These are phyloP conservation scores for Watsonalla binaria DNA, from an alignment of 2,888 invertebrate genomes.

Conservation along the genomic window DNA sequence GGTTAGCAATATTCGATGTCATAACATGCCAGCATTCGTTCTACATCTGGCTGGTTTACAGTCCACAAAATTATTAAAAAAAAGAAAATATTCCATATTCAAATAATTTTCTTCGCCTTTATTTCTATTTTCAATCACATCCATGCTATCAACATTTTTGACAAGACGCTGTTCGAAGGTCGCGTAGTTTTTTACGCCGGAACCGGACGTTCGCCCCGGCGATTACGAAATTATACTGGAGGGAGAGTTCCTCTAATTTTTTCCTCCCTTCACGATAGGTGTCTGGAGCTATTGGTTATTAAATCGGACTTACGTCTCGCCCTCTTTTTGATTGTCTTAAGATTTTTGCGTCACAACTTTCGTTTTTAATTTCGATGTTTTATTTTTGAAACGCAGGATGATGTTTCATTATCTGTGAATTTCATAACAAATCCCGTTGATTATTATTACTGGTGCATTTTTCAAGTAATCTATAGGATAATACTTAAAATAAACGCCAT, in stretches of 20 bases:
- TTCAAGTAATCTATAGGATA: no score
- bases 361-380: background rate
- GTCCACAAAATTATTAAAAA: no score
- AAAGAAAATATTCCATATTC: no score
- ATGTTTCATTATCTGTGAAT: no score
- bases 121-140: conserved; percentile 25
- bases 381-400: background rate
- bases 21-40: no score
- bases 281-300: conserved; percentile 71
- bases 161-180: conserved; percentile 51
- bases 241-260: conserved; percentile 50
- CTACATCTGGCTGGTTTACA: no score
- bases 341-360: conserved; percentile 29
- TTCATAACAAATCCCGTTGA: no score
- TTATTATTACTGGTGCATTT: no score
- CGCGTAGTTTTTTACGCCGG: conserved; percentile 64
- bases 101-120: background rate
- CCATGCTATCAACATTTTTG: conserved; percentile 46
- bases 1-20: no score
- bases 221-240: conserved; percentile 76
- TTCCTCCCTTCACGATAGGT: conserved; percentile 42
- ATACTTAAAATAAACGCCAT: no score
- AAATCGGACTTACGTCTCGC: conserved; percentile 65
- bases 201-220: conserved; percentile 72
- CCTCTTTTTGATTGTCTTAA: conserved; percentile 56